Evolutionary conservation across 1,140 invertebrate species (phyloP).

Genomic region (Laodelphax striatellus): DNA sequence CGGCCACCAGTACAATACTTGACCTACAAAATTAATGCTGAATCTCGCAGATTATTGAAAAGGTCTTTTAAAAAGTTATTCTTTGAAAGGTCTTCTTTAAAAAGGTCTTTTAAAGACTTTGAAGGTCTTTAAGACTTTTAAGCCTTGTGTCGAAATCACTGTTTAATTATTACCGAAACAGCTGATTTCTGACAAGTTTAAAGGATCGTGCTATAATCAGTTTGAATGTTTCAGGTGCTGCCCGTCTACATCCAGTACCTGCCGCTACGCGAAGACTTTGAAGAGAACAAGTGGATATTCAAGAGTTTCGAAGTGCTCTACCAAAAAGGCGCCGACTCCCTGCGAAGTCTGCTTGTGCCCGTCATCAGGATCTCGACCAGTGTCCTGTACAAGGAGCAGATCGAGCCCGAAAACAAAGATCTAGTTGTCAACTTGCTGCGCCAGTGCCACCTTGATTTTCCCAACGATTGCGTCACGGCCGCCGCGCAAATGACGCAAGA

Average conservation of each 20-base stretch:
- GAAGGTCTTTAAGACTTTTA: too few relatives aligned
- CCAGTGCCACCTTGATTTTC: constrained; percentile 40
- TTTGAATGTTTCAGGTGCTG: constrained; percentile 46
- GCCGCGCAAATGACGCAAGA: constrained; percentile 5
- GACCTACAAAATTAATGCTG: too few relatives aligned
- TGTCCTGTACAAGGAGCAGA: constrained; percentile 16
- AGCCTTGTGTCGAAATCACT: too few relatives aligned
- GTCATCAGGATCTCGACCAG: constrained; percentile 34
- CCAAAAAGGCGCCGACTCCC: constrained; percentile 38
- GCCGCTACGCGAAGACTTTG: constrained; percentile 60
- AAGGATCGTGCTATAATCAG: too few relatives aligned
- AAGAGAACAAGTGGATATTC: constrained; percentile 59
- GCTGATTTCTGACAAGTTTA: too few relatives aligned
- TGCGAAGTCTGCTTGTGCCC: constrained; percentile 37
- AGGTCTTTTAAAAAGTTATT: too few relatives aligned
- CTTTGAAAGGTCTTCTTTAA: too few relatives aligned
- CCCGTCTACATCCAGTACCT: constrained; percentile 57
- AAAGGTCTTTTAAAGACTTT: too few relatives aligned
- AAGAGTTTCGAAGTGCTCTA: constrained; percentile 51
- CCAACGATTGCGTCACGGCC: constrained; percentile 36
- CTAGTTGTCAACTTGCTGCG: constrained; percentile 38
- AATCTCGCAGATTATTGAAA: too few relatives aligned
- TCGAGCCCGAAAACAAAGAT: constrained; percentile 34
- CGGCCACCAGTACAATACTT: too few relatives aligned
- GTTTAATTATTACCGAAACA: too few relatives aligned